Base-by-base conservation (phyloP, 2,888 invertebrate genomes). In the Hirtodrosophila alboralis region DNA sequence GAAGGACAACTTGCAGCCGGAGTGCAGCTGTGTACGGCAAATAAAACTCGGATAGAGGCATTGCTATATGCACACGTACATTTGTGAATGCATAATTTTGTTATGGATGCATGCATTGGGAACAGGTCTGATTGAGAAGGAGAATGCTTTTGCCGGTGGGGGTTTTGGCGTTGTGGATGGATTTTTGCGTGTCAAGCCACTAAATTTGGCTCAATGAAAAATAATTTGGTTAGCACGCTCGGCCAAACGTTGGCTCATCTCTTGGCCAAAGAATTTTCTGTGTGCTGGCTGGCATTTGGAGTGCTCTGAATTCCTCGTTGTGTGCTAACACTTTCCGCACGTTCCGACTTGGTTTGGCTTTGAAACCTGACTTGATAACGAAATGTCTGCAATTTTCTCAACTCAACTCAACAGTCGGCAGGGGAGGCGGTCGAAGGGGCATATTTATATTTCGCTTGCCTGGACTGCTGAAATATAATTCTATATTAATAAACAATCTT, bases 401-500 rank as follows among this genome's bases (percentile, higher is more conserved):
- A 7, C 28, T 28, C 16, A 27, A 27, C 41, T 7, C 18, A 23
- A 23, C 23, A 23, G 23, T 21, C 33, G 12, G 30, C 28, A 12
- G 10, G 44, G 1, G 28, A 36, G 33, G 2, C 7, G 10, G 23
- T 16, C n/a, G 18, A n/a, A 26, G 34, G 9, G 9, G 47, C 44
- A 58, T 68, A 68, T 68, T 68, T 67, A 68, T 67, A 67, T 58
- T 54, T 36, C 16, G 34, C 18, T 51, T 33, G 45, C 38, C 40
- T 69, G 48, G 34, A 45, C 48, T 43, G 28, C 43, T 61, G 60
- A 69, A 66, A 75, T 65, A 76, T 69, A 84, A 80, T 78, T 75
- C 53, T 53, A 61, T 45, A 83, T 78, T 78, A 78, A 83, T 78
- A 83, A 75, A 66, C 83, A 75, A 64, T 72, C 43, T 64, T 10